Percentiles rank a stretch among this genome's conserved stretches.
Conservation (phyloP, 2,113 vertebrate species). For the Oceanodroma tethys region DNA sequence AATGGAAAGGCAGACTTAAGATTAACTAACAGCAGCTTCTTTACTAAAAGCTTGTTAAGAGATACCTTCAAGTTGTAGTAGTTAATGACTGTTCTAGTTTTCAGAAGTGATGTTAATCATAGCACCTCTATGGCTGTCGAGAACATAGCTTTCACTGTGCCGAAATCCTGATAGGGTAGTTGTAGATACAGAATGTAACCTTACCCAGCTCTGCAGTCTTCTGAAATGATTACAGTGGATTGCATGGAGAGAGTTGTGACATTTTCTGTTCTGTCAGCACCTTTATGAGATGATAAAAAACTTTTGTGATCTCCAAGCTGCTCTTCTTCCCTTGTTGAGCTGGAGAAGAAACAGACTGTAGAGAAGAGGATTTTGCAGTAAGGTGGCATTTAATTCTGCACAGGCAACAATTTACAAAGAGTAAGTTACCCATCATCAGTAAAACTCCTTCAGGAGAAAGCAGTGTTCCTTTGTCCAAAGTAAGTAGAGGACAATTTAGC, state of each 20-base stretch:
- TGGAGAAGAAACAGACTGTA: not conserved
- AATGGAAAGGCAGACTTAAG: not conserved
- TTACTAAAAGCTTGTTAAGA: not conserved
- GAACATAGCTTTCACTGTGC: not conserved
- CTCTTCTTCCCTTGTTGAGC: not conserved
- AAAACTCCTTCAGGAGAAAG: not conserved
- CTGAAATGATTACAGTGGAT: not conserved
- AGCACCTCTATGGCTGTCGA: not conserved
- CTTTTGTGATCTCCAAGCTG: not conserved
- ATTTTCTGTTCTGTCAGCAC: not conserved
- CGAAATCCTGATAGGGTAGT: not conserved
- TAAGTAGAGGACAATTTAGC: not conserved
- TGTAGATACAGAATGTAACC: not conserved
- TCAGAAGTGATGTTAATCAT: not conserved
- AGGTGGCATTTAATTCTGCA: not conserved
- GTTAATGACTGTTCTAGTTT: not conserved
- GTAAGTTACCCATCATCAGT: accelerated
- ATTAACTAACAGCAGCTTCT: not conserved
- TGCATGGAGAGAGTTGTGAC: not conserved
- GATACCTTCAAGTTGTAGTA: not conserved
- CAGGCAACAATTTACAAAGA: not conserved
- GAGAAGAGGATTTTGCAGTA: not conserved
- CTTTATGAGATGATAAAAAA: not conserved
- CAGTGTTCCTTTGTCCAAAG: not conserved
- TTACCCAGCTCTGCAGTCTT: not conserved